These are phyloP conservation scores for Drosophila barbarae DNA, from an alignment of 2,888 invertebrate genomes.

Conservation along the genomic window DNA sequence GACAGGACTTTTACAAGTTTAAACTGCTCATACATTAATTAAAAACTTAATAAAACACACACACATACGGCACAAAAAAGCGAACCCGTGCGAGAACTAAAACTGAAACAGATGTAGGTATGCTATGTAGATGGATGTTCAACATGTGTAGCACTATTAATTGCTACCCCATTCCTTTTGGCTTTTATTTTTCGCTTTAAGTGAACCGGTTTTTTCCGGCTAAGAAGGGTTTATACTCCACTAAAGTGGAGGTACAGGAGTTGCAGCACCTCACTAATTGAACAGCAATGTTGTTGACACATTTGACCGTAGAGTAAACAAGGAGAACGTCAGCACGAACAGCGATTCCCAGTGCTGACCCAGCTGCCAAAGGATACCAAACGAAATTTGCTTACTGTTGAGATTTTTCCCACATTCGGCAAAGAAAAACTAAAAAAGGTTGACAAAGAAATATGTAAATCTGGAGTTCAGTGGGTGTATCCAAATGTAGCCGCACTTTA, in stretches of 20 bases:
- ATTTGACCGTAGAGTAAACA: slow-evolving; percentile 37
- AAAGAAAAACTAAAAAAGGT: neutral
- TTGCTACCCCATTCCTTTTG: slow-evolving; percentile 18
- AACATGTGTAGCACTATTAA: slow-evolving; percentile 41
- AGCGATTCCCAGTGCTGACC: slow-evolving; percentile 46
- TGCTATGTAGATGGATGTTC: slow-evolving; percentile 25
- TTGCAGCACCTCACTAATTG: slow-evolving; percentile 53
- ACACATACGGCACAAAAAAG: slow-evolving; percentile 38
- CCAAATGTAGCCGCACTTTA: slow-evolving; percentile 4
- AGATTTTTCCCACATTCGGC: neutral
- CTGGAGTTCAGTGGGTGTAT: neutral
- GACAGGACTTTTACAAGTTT: slow-evolving; percentile 74
- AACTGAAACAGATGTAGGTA: slow-evolving; percentile 34
- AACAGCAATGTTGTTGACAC: slow-evolving; percentile 56
- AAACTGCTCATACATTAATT: slow-evolving; percentile 74
- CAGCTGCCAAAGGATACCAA: slow-evolving; percentile 37
- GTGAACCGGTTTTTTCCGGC: neutral
- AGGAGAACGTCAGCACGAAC: slow-evolving; percentile 43
- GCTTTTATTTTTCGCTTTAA: slow-evolving; percentile 2
- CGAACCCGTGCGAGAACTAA: slow-evolving; percentile 29
- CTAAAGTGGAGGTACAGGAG: neutral
- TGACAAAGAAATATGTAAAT: slow-evolving; percentile 13
- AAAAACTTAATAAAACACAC: slow-evolving; percentile 71
- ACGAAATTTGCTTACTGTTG: slow-evolving; percentile 43
- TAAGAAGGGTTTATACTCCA: neutral